Evolutionary conservation across 2,113 vertebrate genomes (phyloP).

Genomic region (Lepisosteus oculatus): DNA sequence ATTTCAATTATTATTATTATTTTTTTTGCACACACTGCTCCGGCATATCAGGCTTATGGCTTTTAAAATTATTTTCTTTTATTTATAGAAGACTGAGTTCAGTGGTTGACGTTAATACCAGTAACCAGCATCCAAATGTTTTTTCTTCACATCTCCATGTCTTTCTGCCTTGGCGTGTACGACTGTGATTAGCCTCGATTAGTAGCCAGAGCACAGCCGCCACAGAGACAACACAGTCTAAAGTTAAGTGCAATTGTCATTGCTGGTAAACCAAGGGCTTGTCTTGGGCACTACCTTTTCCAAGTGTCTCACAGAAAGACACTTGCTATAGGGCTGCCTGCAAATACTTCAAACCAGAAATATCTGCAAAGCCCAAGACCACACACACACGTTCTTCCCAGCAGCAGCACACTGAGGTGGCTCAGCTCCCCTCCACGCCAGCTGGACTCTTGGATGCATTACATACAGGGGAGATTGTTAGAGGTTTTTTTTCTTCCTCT

Average conservation of each 20-base stretch:
- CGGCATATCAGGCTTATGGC: slow-evolving; percentile 70
- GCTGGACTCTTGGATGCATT: slow-evolving; percentile 4
- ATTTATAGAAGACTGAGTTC: slow-evolving; percentile 51
- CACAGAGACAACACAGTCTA: slow-evolving; percentile 36
- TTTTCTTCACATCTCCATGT: slow-evolving; percentile 17
- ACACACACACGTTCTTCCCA: background rate
- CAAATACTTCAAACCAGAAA: slow-evolving; percentile 1
- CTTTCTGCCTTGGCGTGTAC: slow-evolving; percentile 41
- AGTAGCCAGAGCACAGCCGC: slow-evolving; percentile 36
- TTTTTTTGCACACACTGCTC: slow-evolving; percentile 52
- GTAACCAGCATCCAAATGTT: slow-evolving; percentile 29
- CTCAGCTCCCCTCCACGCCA: background rate
- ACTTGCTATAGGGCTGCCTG: slow-evolving; percentile 8
- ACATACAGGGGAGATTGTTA: slow-evolving; percentile 14
- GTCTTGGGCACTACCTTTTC: slow-evolving; percentile 42
- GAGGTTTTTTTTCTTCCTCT: slow-evolving; percentile 9
- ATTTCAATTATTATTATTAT: slow-evolving; percentile 31
- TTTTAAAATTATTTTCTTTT: slow-evolving; percentile 49
- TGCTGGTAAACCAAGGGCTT: slow-evolving; percentile 41
- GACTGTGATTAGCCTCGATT: slow-evolving; percentile 28
- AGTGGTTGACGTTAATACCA: slow-evolving; percentile 43
- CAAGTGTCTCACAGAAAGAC: slow-evolving; percentile 26
- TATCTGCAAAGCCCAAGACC: background rate
- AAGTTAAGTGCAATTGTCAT: slow-evolving; percentile 26
- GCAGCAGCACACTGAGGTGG: slow-evolving; percentile 21